These are phyloP conservation scores for Apistogramma diplotaenia DNA, from an alignment of 2,113 vertebrate genomes.

Conservation along the genomic window DNA sequence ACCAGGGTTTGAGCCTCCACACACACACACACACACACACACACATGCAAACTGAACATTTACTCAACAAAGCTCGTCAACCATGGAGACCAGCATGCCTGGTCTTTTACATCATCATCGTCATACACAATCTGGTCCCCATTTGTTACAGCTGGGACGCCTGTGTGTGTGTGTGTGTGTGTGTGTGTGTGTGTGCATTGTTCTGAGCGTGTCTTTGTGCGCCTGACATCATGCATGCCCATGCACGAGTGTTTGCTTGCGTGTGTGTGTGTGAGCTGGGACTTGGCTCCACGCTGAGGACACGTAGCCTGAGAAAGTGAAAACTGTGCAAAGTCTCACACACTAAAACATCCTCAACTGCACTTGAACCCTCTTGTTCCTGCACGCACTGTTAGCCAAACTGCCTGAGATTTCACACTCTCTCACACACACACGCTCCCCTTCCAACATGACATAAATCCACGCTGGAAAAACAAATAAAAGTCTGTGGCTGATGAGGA, in stretches of 20 bases:
- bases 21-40: slow-evolving; percentile 1
- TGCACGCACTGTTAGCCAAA: slow-evolving; percentile 16
- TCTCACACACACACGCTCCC: background rate
- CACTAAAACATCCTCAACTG: slow-evolving; percentile 47
- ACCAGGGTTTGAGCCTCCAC: slow-evolving; percentile 20
- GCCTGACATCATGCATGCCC: slow-evolving; percentile 22
- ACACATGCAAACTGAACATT: slow-evolving; percentile 47
- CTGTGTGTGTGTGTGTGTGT: slow-evolving; percentile 21
- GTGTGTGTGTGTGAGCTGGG: background rate
- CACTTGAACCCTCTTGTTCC: slow-evolving; percentile 26
- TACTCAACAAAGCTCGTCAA: slow-evolving; percentile 66
- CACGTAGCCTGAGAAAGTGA: slow-evolving; percentile 47
- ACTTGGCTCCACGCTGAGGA: slow-evolving; percentile 30
- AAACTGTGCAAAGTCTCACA: slow-evolving; percentile 31
- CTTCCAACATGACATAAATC: slow-evolving; percentile 40
- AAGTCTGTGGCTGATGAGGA: background rate
- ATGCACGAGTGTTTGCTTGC: background rate
- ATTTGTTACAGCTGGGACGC: slow-evolving; percentile 70
- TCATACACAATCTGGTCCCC: slow-evolving; percentile 70
- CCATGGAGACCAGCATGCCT: slow-evolving; percentile 74
- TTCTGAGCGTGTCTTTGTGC: slow-evolving; percentile 11
- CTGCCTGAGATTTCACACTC: background rate
- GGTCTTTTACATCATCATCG: slow-evolving; percentile 68
- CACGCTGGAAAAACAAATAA: slow-evolving; percentile 28
- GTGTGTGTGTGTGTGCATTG: slow-evolving; percentile 18